Conservation (phyloP, 2,797 vertebrate genomes). For the Knipowitschia caucasica region DNA sequence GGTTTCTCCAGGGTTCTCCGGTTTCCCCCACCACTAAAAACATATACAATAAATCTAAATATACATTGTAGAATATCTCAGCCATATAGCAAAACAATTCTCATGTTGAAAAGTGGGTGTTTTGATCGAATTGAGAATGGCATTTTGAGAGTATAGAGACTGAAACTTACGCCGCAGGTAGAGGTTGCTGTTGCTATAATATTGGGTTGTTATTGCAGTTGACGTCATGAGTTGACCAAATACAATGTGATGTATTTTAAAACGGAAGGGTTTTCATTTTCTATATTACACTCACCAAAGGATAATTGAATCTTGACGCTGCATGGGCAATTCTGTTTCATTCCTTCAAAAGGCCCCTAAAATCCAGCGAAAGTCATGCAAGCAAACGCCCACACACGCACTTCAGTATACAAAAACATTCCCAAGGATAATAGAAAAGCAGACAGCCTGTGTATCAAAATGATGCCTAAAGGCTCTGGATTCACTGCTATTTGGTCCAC, state of each 20-base stretch:
- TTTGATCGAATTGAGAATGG: no score
- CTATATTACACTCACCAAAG: constrained; percentile 45
- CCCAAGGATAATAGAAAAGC: constrained; percentile 46
- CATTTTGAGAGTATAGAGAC: no score
- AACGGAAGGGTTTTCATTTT: constrained; percentile 39
- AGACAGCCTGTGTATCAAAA: constrained; percentile 38
- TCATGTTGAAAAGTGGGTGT: no score
- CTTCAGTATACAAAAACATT: constrained; percentile 41
- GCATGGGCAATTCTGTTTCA: constrained; percentile 41
- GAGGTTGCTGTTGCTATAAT: no score
- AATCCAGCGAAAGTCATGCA: constrained; percentile 18
- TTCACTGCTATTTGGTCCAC: constrained; percentile 29
- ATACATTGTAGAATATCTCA: no score
- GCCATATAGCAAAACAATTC: no score
- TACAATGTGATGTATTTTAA: constrained; percentile 35
- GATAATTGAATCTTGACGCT: constrained; percentile 56
- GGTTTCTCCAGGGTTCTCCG: no score
- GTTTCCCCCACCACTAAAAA: no score
- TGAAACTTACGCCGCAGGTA: no score
- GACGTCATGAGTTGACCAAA: no score
- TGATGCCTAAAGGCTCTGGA: constrained; percentile 30
- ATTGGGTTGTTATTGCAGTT: no score
- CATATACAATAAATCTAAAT: no score
- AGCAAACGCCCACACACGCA: constrained; percentile 33
- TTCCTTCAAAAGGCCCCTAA: constrained; percentile 30